Conservation (phyloP, 2,113 vertebrate species). For the Gymnobelideus leadbeateri region DNA sequence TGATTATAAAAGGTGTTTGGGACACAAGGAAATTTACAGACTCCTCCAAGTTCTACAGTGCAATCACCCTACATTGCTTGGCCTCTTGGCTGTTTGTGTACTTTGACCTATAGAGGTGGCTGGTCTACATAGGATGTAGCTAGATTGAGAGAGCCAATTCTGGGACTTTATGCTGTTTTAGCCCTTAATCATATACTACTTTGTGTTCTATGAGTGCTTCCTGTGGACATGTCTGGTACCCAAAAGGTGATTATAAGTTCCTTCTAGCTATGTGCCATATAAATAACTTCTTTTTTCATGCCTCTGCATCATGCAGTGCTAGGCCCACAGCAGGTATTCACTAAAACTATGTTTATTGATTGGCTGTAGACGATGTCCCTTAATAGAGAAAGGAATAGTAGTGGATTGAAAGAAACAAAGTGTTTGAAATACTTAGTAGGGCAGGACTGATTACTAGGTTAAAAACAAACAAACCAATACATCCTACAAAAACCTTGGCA, state of each 20-base stretch:
- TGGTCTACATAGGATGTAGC: neutral
- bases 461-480: too few relatives aligned
- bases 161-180: neutral
- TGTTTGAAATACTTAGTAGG: neutral
- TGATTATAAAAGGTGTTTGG: neutral
- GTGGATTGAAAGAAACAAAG: neutral
- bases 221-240: slow-evolving; percentile 1
- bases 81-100: neutral
- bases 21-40: neutral
- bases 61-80: neutral
- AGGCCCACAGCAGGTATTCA: neutral
- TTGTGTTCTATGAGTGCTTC: slow-evolving; percentile 15
- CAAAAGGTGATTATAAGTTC: neutral
- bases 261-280: neutral
- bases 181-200: neutral
- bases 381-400: neutral
- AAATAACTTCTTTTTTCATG: neutral
- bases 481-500: neutral
- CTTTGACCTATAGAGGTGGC: neutral
- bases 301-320: neutral
- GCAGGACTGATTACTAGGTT: neutral
- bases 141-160: neutral
- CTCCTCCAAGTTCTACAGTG: neutral
- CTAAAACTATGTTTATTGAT: neutral
- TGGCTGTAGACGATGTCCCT: neutral